Evolutionary conservation across 2,797 vertebrate genomes (phyloP).

Genomic region (Thalassophryne amazonica): DNA sequence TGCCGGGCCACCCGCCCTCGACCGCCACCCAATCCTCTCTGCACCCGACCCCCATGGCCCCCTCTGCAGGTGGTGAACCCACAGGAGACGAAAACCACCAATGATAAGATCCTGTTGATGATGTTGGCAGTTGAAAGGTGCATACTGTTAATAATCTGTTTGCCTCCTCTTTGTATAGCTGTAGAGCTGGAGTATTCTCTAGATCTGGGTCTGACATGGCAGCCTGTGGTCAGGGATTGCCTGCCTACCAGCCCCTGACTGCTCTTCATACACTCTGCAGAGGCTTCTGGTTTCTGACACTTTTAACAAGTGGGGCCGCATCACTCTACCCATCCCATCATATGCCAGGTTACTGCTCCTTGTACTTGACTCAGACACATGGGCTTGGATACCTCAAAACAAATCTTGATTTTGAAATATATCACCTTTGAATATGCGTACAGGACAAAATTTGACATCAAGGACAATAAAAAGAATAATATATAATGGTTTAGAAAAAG

Average conservation of each 20-base stretch:
- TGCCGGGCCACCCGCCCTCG: too few relatives aligned
- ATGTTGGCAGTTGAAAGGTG: not conserved
- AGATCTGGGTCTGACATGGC: conserved; percentile 92
- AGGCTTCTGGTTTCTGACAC: conserved; percentile 92
- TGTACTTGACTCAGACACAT: not conserved
- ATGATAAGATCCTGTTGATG: too few relatives aligned
- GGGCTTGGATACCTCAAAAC: not conserved
- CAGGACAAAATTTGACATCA: too few relatives aligned
- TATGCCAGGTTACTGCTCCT: conserved; percentile 86
- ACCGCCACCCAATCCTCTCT: too few relatives aligned
- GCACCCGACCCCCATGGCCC: too few relatives aligned
- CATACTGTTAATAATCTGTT: not conserved
- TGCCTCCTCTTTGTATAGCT: conserved; percentile 69
- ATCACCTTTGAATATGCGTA: too few relatives aligned
- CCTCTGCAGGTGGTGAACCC: too few relatives aligned
- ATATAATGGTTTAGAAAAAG: too few relatives aligned
- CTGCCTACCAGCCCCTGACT: conserved; percentile 93
- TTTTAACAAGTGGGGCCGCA: conserved; percentile 97
- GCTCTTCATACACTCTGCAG: conserved; percentile 90
- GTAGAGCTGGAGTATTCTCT: conserved; percentile 95
- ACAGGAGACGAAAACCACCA: too few relatives aligned
- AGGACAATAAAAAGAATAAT: too few relatives aligned
- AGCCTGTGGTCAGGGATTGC: conserved; percentile 90
- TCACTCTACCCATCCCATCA: conserved; percentile 89
- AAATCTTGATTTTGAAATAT: not conserved